Evolutionary conservation across 2,797 vertebrate genomes (phyloP).

Genomic region (Choloepus didactylus): DNA sequence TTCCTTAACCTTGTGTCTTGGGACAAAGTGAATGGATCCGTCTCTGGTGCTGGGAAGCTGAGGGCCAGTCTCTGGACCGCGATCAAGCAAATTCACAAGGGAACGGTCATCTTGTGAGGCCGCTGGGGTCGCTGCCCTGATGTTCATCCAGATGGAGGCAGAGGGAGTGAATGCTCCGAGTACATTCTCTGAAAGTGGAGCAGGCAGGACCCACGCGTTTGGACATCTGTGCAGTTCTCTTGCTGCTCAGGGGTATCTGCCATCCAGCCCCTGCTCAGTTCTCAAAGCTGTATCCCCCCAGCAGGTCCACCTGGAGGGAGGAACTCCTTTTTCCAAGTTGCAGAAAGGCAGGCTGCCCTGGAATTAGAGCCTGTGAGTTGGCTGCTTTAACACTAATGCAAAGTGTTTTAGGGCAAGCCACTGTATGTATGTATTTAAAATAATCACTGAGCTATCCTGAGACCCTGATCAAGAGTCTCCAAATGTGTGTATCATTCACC

Average conservation of each 20-base stretch:
- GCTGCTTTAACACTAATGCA: background rate
- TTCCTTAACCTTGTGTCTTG: background rate
- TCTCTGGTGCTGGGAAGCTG: background rate
- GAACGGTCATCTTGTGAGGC: background rate
- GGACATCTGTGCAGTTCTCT: background rate
- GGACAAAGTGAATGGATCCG: background rate
- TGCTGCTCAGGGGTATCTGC: background rate
- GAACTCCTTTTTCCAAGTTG: background rate
- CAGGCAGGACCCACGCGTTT: background rate
- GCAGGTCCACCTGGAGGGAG: background rate
- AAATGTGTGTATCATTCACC: background rate
- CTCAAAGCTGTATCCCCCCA: background rate
- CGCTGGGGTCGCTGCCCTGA: background rate
- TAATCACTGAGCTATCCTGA: background rate
- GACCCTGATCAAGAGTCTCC: background rate
- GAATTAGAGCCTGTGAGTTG: background rate
- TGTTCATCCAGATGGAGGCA: constrained; percentile 2
- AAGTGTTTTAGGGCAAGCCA: background rate
- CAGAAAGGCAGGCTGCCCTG: background rate
- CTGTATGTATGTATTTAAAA: constrained; percentile 8
- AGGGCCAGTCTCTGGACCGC: background rate
- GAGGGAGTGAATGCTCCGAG: background rate
- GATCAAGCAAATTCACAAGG: background rate
- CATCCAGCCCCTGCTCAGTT: background rate
- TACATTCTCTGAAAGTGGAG: constrained; percentile 27